Evolutionary conservation across 2,888 invertebrate genomes (phyloP), one percentile per base, ranked within the genome.

Genomic region (Phortica okadai): DNA sequence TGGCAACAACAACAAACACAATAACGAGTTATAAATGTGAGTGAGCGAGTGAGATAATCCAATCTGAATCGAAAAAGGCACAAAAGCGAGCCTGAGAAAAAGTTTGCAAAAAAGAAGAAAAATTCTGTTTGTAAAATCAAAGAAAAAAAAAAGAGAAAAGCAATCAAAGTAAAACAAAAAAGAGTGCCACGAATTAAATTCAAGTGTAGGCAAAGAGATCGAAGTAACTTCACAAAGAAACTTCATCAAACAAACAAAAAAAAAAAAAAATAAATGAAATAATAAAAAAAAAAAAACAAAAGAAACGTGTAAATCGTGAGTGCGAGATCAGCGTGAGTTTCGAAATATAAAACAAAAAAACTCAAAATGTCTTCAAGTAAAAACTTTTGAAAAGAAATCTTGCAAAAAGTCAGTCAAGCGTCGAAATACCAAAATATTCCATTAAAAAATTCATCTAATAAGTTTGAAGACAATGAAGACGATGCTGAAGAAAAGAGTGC

Each of bases 131-230:
- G 16, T 25, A 58, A 77, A 80, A 67, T 72, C 74, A 79, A 78
- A 74, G 10, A 54, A 67, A 70, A 75, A 45, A 73, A 54, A 67
- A 54, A 62, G 75, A 70, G 42, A n/a, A 33, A 74, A 73, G 64
- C 42, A 62, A 73, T 8, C 50, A 58, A 59, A 62, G 69, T 66
- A 16, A 73, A 78, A 73, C 78, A 78, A 74, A 77, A 82, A 80
- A 82, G 78, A 84, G 79, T 58, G 66, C 33, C 75, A 78, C 77
- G 79, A 79, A 80, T 80, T 16, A 59, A 59, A 42, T 16, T 11
- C 25, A 42, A 69, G 69, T 50, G 69, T 45, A 11, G 45, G 69
- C 21, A 25, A 73, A 73, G 54, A 56, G 54, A 59, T 59, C n/a
- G 59, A 59, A 59, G 59, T n/a, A 59, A 16, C 59, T 59, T 59